Evolutionary conservation across 2,797 vertebrate genomes (phyloP), one percentile per base, ranked within the genome.

Genomic region (Numenius phaeopus): DNA sequence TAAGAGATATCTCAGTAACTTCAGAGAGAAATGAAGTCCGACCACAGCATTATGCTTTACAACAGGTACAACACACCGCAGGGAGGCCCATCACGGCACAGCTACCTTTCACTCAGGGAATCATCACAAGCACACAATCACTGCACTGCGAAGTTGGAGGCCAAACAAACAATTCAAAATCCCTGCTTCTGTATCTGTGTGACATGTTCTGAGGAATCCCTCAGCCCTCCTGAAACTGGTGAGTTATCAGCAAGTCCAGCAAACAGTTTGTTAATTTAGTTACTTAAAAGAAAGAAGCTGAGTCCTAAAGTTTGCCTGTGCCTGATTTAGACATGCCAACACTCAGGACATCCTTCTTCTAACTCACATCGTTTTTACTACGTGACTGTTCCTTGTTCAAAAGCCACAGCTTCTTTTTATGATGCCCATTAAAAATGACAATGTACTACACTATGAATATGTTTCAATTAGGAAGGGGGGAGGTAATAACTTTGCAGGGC

Each of bases 381-480:
- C 20, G 22, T 37, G 30, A 83, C 55, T 81, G 77, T 70, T 94
- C n/a, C 18, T 95, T 94, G 75, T 27, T 71, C 75, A 92, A 39
- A 22, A 65, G 40, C 72, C 42, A 76, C 47, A 80, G 50, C 19
- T 83, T 94, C 62, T 86, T 82, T 88, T 34, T 75, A 69, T 9
- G 86, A n/a, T 30, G 59, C 8, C 39, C 47, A 34, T 89, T 94
- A 94, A 84, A 90, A 92, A 80, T 90, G 69, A 79, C 46, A 29
- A 44, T n/a, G 44, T 65, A 72, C 46, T 86, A 52, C 64, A 30
- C 76, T 64, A 67, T 62, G 90, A 80, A 75, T 92, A 59, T 29
- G 26, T 83, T 96, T 95, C 80, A 87, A 4, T 95, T 89, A 91
- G 54, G 22, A 87, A 73, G 24, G 34, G 17, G 24, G 37, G 55